Evolutionary conservation across 1,140 invertebrate genomes (phyloP).

Genomic region (Diuraphis noxia): DNA sequence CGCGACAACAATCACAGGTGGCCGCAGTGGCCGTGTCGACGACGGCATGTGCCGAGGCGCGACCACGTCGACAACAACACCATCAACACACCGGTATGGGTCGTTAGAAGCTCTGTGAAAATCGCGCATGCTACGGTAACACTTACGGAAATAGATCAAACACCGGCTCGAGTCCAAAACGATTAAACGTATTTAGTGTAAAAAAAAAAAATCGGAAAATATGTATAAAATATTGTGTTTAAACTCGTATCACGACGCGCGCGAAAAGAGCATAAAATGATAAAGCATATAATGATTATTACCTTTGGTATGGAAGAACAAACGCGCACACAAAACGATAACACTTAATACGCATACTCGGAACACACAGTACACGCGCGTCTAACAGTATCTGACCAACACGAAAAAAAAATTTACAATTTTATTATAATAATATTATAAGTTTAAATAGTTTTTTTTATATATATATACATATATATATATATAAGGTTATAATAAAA

Average conservation of each 20-base stretch:
- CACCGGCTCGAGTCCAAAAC: neutral
- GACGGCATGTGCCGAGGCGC: neutral
- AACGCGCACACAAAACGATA: neutral
- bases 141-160: neutral
- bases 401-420: neutral
- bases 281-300: neutral
- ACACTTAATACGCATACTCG: neutral
- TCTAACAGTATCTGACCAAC: neutral
- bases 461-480: neutral
- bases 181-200: neutral
- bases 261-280: neutral
- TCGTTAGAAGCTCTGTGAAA: neutral
- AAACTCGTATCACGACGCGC: neutral
- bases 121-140: slow-evolving; percentile 28
- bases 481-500: neutral
- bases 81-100: neutral
- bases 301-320: neutral
- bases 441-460: neutral
- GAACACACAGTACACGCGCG: neutral
- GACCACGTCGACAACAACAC: slow-evolving; percentile 19
- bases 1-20: neutral
- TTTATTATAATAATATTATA: neutral
- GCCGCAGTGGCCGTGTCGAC: neutral
- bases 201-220: neutral
- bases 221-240: neutral